phyloP scores from a whole-genome alignment of 2,888 invertebrate genomes.

The Gari tellinella region DNA sequence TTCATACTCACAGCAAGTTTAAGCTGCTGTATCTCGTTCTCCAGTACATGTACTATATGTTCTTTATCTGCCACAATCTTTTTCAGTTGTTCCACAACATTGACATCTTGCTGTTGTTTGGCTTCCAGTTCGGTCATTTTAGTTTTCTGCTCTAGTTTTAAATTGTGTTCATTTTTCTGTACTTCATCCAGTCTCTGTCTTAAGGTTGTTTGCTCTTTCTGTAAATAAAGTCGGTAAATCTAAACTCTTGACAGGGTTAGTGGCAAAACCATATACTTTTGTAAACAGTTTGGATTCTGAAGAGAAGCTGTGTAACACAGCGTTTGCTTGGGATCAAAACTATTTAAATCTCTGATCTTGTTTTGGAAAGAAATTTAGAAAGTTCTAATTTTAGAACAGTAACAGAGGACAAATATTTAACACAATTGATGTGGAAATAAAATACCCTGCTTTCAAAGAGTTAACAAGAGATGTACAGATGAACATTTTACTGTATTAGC shows the following conservation, averaged over 20 bases:
- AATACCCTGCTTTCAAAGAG: too few relatives aligned
- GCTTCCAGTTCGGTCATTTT: slow-evolving; percentile 70
- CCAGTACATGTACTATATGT: slow-evolving; percentile 76
- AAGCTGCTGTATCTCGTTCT: slow-evolving; percentile 78
- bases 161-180: slow-evolving; percentile 63
- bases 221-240: slow-evolving; percentile 9
- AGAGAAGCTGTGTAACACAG: too few relatives aligned
- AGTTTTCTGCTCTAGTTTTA: slow-evolving; percentile 61
- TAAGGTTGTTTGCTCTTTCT: slow-evolving; percentile 76
- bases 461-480: too few relatives aligned
- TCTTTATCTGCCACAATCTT: slow-evolving; percentile 82
- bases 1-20: slow-evolving; percentile 68
- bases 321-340: too few relatives aligned
- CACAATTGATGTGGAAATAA: too few relatives aligned
- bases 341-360: too few relatives aligned
- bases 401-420: too few relatives aligned
- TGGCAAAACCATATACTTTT: too few relatives aligned
- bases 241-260: neutral
- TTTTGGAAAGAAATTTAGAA: too few relatives aligned
- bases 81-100: slow-evolving; percentile 81
- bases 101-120: slow-evolving; percentile 80
- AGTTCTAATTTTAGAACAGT: too few relatives aligned
- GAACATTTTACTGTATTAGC: too few relatives aligned
- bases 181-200: slow-evolving; percentile 73
- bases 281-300: too few relatives aligned